Percentiles rank a stretch among this genome's conserved stretches.
Evolutionary conservation across 2,888 invertebrate species (phyloP).

Genomic region (Sesamia inferens): DNA sequence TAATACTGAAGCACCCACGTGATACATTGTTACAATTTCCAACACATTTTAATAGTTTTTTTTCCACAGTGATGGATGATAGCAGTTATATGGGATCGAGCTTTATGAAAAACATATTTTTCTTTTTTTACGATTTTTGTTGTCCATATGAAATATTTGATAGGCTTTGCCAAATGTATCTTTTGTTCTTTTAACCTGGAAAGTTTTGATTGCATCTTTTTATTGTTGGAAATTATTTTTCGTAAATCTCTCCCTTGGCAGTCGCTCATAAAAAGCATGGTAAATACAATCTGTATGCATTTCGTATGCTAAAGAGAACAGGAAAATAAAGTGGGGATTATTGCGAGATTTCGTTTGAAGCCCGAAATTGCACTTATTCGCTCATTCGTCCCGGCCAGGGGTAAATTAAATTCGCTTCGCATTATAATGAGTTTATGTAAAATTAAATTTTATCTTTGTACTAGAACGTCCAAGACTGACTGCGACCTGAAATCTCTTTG

Average conservation of each 20-base stretch:
- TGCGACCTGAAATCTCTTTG: conserved; percentile 25
- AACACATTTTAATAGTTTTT: conserved; percentile 50
- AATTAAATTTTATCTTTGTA: conserved; percentile 49
- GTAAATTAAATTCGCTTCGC: conserved; percentile 56
- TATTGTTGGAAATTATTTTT: conserved; percentile 34
- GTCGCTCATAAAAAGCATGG: conserved; percentile 43
- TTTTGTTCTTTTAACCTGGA: conserved; percentile 31
- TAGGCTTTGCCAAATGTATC: conserved; percentile 36
- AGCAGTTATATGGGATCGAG: conserved; percentile 26
- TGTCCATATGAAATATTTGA: conserved; percentile 22
- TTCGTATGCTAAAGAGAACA: conserved; percentile 54
- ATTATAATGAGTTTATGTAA: conserved; percentile 54
- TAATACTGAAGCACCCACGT: conserved; percentile 26
- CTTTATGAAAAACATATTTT: conserved; percentile 36
- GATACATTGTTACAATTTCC: conserved; percentile 41
- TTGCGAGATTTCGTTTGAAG: conserved; percentile 65
- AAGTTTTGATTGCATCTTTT: conserved; percentile 48
- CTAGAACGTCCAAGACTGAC: conserved; percentile 20
- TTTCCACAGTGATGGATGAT: conserved; percentile 55
- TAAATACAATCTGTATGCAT: conserved; percentile 51
- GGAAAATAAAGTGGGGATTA: conserved; percentile 66
- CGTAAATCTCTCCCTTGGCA: conserved; percentile 26
- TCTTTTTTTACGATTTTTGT: conserved; percentile 29
- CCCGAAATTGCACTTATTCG: conserved; percentile 69
- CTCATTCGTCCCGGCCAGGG: conserved; percentile 26